Conservation (phyloP, 2,797 vertebrate species). For the Salmo trutta region DNA sequence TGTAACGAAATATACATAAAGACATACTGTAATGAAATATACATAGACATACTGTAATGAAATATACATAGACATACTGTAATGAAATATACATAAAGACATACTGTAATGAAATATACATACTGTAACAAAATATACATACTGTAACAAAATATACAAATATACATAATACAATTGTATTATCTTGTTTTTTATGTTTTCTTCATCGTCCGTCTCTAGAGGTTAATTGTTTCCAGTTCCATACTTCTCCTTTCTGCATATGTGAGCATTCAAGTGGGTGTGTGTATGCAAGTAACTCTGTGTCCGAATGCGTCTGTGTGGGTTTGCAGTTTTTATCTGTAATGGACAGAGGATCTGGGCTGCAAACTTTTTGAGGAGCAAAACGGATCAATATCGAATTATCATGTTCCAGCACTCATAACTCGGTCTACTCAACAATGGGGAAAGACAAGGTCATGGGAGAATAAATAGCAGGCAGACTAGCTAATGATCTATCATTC, state of each 20-base stretch:
- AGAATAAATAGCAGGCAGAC: constrained; percentile 90
- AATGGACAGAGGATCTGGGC: constrained; percentile 40
- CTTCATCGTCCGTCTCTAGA: not conserved
- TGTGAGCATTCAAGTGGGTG: not conserved
- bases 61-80: not conserved
- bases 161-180: not conserved
- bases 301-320: not conserved
- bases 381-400: constrained; percentile 86
- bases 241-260: not conserved
- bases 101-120: no score
- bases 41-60: not conserved
- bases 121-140: no score
- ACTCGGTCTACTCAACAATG: constrained; percentile 85
- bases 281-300: not conserved
- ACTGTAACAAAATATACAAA: no score
- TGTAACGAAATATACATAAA: no score
- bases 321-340: constrained; percentile 36
- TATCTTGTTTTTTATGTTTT: constrained; percentile 4
- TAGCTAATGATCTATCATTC: constrained; percentile 92
- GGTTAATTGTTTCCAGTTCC: not conserved
- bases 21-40: not conserved
- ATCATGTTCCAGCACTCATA: constrained; percentile 89
- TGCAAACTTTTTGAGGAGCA: constrained; percentile 42
- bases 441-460: constrained; percentile 91
- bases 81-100: no score